Percentiles rank a stretch among this genome's conserved stretches.
Evolutionary conservation across 2,888 invertebrate genomes (phyloP).

Genomic region (Ectropis crepuscularia): DNA sequence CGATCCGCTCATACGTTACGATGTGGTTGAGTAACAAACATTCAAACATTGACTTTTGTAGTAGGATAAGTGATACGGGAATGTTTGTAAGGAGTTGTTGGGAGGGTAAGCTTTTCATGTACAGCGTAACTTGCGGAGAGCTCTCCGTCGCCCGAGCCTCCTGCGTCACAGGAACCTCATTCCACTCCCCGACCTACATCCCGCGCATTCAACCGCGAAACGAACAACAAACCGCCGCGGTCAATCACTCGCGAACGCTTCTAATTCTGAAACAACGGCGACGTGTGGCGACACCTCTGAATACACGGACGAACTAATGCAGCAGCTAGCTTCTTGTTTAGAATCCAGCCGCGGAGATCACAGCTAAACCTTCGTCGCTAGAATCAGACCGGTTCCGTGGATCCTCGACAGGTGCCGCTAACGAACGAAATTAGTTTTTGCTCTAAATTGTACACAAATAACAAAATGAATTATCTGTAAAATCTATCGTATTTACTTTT

Average conservation of each 20-base stretch:
- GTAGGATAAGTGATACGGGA: too few species aligned
- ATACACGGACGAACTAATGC: slow-evolving; percentile 36
- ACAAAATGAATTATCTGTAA: too few species aligned
- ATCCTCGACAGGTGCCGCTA: slow-evolving; percentile 23
- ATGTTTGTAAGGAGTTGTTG: too few species aligned
- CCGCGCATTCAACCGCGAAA: slow-evolving; percentile 51
- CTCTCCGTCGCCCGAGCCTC: too few species aligned
- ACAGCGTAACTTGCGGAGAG: too few species aligned
- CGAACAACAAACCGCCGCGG: slow-evolving; percentile 25
- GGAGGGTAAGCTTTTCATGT: too few species aligned
- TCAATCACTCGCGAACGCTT: slow-evolving; percentile 14
- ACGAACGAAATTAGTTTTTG: neutral
- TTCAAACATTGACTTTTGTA: too few species aligned
- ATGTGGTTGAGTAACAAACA: too few species aligned
- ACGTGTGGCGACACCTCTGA: slow-evolving; percentile 32
- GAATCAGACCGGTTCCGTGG: neutral
- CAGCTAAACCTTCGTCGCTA: too few species aligned
- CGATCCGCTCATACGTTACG: too few species aligned
- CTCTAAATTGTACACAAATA: neutral
- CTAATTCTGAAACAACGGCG: neutral
- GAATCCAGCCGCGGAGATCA: too few species aligned
- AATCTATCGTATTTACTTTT: too few species aligned
- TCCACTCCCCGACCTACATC: slow-evolving; percentile 46
- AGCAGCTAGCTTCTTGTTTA: neutral
- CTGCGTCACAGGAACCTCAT: neutral